Evolutionary conservation across 2,113 vertebrate species (phyloP).

Genomic region (Muscicapa adusta): DNA sequence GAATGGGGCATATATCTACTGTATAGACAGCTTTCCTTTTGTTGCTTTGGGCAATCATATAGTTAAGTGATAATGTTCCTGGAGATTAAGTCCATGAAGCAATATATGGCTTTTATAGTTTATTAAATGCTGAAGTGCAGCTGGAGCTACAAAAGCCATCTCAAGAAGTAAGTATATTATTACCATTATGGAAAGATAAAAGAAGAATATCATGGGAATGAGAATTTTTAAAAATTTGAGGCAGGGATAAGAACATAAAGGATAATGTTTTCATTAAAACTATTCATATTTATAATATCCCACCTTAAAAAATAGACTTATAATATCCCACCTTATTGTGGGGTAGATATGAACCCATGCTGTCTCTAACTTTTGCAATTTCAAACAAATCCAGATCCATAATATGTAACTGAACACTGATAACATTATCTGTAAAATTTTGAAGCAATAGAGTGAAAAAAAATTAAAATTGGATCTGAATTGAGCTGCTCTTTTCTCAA

Average conservation of each 20-base stretch:
- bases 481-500: neutral
- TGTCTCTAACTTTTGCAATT: neutral
- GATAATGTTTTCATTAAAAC: neutral
- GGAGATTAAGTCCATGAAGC: slow-evolving; percentile 29
- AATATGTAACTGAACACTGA: neutral
- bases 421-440: neutral
- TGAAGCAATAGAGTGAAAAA: neutral
- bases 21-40: slow-evolving; percentile 23
- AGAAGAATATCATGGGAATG: neutral
- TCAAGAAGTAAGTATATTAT: slow-evolving; percentile 21
- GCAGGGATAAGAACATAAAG: neutral
- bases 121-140: slow-evolving; percentile 36
- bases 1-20: neutral
- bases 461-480: neutral
- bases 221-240: neutral
- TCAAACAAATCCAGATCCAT: neutral
- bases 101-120: slow-evolving; percentile 36
- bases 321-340: neutral
- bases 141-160: slow-evolving; percentile 54
- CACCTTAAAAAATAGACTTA: neutral
- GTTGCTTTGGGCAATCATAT: slow-evolving; percentile 42
- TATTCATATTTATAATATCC: neutral
- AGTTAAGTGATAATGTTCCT: slow-evolving; percentile 52
- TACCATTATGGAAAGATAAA: slow-evolving; percentile 11
- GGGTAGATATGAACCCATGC: neutral